These are phyloP conservation scores for Merops nubicus DNA, from an alignment of 2,113 vertebrate genomes.

Conservation along the genomic window DNA sequence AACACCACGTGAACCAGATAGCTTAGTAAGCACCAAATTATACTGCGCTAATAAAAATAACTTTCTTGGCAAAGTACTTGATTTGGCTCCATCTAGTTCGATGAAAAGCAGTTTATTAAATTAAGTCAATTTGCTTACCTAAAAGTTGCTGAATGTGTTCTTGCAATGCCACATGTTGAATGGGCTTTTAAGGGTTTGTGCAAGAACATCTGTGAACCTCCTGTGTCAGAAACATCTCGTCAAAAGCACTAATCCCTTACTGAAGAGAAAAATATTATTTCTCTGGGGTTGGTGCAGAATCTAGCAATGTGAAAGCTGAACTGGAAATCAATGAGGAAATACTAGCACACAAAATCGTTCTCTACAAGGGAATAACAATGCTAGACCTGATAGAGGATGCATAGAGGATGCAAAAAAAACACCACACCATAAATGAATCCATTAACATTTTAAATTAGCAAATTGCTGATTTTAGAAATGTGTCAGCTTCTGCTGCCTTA, in stretches of 20 bases:
- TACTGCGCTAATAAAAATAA: background rate
- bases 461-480: background rate
- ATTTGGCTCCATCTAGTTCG: background rate
- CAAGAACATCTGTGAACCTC: background rate
- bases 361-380: background rate
- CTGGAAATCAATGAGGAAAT: background rate
- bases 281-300: background rate
- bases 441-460: background rate
- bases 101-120: background rate
- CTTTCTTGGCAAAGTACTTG: background rate
- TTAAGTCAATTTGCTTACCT: background rate
- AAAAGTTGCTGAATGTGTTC: background rate
- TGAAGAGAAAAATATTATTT: background rate
- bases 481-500: background rate
- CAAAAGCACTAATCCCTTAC: background rate
- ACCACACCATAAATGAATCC: fast-evolving
- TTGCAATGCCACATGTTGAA: fast-evolving
- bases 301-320: background rate
- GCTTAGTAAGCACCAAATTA: background rate
- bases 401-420: too few relatives aligned
- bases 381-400: background rate
- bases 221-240: background rate
- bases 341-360: background rate
- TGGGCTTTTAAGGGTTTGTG: background rate
- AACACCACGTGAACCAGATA: background rate